Evolutionary conservation across 2,113 vertebrate genomes (phyloP), one percentile per base, ranked within the genome.

Genomic region (Serilophus lunatus): DNA sequence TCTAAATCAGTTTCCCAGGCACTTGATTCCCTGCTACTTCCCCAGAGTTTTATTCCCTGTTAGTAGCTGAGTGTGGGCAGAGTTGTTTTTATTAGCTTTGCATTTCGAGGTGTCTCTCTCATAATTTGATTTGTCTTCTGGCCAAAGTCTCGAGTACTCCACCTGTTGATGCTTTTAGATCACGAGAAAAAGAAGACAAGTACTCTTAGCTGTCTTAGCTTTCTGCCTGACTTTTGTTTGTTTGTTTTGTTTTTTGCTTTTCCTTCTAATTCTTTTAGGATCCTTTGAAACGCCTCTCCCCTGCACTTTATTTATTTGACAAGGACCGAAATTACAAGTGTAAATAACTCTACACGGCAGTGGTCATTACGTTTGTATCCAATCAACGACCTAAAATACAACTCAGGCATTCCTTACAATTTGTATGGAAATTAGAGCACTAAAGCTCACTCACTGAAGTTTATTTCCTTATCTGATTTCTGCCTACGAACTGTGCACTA

Each of bases 401-500:
- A 2, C n/a, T 47, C 31, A 6, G 68, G 4, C 29, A 36, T 56
- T 86, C 51, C 31, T 38, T 45, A 64, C 26, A 56, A 68, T 91
- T 91, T 93, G 60, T 49, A 82, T 91, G 53, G 83, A 84, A 95
- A 92, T 93, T 25, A 80, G n/a, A 42, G 66, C 68, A 33, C 38
- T 69, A 31, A 69, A 85, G 26, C 29, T 35, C 3, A 2, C 47
- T 24, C 40, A 6, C 35, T 12, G 33, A 65, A 57, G 33, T 80
- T 82, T 40, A 83, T 84, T 54, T 68, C 56, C 49, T 33, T 35
- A 57, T 12, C 7, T 59, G 7, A 1, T 44, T 68, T 70, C 87
- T 76, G 18, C 10, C 36, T 82, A 31, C 45, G 10, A 22, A 45
- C 44, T 18, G 1, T 60, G 35, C 40, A 26, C n/a, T 56, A 3